Conservation (phyloP, 2,888 invertebrate species). For the Eristalis arbustorum region DNA sequence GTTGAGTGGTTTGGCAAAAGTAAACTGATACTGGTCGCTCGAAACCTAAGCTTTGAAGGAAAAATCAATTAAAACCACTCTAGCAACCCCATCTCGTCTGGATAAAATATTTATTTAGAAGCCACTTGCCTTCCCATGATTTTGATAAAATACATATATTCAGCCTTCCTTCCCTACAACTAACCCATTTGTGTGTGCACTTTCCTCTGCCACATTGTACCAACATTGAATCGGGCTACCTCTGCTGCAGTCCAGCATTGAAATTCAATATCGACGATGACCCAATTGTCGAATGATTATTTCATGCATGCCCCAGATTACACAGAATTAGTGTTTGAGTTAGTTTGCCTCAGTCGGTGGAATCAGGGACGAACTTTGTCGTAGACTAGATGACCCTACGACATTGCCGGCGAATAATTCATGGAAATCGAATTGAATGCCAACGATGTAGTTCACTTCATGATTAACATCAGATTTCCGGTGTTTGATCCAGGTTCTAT, state of each 20-base stretch:
- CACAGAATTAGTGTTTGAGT: slow-evolving; percentile 11
- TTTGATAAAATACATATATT: not conserved
- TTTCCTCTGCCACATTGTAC: not conserved
- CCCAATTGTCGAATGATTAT: slow-evolving; percentile 54
- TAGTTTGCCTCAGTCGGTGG: not conserved
- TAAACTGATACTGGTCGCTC: not conserved
- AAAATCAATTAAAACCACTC: not conserved
- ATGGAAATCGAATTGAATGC: slow-evolving; percentile 45
- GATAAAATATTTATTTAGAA: not conserved
- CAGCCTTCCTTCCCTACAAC: not conserved
- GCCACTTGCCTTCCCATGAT: not conserved
- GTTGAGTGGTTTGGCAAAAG: not conserved
- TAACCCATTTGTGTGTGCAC: not conserved
- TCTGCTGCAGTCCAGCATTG: not conserved
- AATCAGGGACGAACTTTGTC: not conserved
- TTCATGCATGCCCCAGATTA: slow-evolving; percentile 48
- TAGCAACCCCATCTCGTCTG: not conserved
- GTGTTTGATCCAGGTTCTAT: not conserved
- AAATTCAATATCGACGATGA: slow-evolving; percentile 43
- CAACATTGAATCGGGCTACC: not conserved
- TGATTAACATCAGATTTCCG: not conserved
- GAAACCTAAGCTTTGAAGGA: not conserved
- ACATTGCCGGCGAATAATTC: slow-evolving; percentile 39
- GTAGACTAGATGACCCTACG: slow-evolving; percentile 35
- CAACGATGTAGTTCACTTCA: slow-evolving; percentile 29